A percentile compares a stretch with the other conserved stretches of the same genome.
phyloP scores from a whole-genome alignment of 2,888 invertebrate genomes.

The Drosophila subquinaria region DNA sequence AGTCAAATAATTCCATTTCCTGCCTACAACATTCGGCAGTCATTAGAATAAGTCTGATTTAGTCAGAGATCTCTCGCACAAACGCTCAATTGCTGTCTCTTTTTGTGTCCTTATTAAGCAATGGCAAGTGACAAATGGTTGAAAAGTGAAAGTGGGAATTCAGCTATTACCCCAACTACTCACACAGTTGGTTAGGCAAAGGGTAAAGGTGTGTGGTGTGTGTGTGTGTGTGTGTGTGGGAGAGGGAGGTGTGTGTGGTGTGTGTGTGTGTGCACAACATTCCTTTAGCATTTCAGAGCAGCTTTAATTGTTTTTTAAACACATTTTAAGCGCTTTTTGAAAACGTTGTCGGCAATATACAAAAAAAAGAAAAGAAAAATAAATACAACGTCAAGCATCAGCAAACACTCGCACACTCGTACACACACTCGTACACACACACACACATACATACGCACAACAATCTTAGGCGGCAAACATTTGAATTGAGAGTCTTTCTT shows the following conservation, averaged over 20 bases:
- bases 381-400: slow-evolving; percentile 59
- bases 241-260: background rate
- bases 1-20: slow-evolving; percentile 28
- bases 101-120: slow-evolving; percentile 58
- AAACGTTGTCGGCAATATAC: slow-evolving; percentile 56
- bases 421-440: slow-evolving; percentile 24
- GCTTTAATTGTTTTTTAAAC: slow-evolving; percentile 78
- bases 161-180: slow-evolving; percentile 34
- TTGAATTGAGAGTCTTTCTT: slow-evolving; percentile 22
- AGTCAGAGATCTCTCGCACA: slow-evolving; percentile 12
- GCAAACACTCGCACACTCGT: slow-evolving; percentile 40
- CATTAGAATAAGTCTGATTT: slow-evolving; percentile 49
- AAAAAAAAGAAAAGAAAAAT: slow-evolving; percentile 26
- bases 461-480: slow-evolving; percentile 40
- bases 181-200: background rate
- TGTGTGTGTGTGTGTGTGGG: slow-evolving; percentile 2
- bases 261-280: slow-evolving; percentile 23
- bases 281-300: slow-evolving; percentile 40
- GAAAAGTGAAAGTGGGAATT: slow-evolving; percentile 36
- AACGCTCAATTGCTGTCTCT: background rate
- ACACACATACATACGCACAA: slow-evolving; percentile 23
- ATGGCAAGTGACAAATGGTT: slow-evolving; percentile 58
- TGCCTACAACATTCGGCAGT: background rate
- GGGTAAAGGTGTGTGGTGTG: background rate
- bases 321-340: slow-evolving; percentile 67